Conservation (phyloP, 1,140 invertebrate species). For the Cydia pomonella region DNA sequence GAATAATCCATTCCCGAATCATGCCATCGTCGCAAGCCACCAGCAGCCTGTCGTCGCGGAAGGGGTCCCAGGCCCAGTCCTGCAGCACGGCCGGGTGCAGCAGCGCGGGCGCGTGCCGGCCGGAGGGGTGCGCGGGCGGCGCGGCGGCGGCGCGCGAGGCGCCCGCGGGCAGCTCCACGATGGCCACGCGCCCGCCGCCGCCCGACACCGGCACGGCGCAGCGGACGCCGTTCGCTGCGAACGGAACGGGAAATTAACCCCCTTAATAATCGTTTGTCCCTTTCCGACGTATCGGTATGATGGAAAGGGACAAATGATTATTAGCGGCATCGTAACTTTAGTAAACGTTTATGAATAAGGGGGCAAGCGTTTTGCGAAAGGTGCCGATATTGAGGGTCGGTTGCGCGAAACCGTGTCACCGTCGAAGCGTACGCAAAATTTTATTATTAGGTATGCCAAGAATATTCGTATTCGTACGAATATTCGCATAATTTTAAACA, state of each 20-base stretch:
- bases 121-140: slow-evolving; percentile 83
- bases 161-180: slow-evolving; percentile 87
- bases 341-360: no score
- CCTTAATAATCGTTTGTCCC: no score
- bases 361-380: no score
- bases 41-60: slow-evolving; percentile 88
- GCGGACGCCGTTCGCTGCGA: slow-evolving; percentile 88
- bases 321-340: no score
- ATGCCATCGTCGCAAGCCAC: slow-evolving; percentile 96
- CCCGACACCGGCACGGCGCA: slow-evolving; percentile 94
- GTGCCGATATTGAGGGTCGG: no score
- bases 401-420: no score
- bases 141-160: slow-evolving; percentile 85
- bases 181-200: slow-evolving; percentile 93
- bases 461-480: no score
- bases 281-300: no score
- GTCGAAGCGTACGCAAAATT: no score
- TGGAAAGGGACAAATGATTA: no score
- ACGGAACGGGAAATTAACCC: slow-evolving; percentile 14
- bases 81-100: slow-evolving; percentile 93
- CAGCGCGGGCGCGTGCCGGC: slow-evolving; percentile 69
- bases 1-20: slow-evolving; percentile 92
- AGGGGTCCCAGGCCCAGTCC: slow-evolving; percentile 97
- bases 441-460: no score
- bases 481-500: no score